phyloP scores from a whole-genome alignment of 2,113 vertebrate species.

The Caretta caretta region DNA sequence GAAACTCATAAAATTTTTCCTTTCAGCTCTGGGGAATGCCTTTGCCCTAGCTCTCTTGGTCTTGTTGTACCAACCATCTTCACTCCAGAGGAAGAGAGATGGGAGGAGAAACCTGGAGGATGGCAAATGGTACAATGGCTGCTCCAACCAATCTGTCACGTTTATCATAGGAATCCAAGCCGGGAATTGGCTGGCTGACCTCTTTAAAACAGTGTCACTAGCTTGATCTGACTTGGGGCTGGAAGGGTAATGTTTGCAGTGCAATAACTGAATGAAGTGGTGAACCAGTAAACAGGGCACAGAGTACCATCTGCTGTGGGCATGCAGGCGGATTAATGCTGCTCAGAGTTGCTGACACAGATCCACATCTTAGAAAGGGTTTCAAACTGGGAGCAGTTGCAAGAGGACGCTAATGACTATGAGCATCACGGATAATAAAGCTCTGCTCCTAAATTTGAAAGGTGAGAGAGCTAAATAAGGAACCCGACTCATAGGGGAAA shows the following conservation, averaged over 20 bases:
- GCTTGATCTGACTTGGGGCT: not conserved
- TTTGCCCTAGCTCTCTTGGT: not conserved
- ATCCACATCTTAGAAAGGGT: not conserved
- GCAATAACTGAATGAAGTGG: not conserved
- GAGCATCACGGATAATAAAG: not conserved
- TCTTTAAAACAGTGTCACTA: not conserved
- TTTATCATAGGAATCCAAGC: not conserved
- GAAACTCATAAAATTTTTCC: not conserved
- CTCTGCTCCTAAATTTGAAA: not conserved
- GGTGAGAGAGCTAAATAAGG: not conserved
- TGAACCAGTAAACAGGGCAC: not conserved
- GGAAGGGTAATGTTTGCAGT: not conserved
- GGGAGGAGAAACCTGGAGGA: not conserved
- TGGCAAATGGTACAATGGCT: not conserved
- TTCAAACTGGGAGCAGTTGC: not conserved
- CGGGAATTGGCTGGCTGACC: not conserved
- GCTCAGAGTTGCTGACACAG: conserved; percentile 31
- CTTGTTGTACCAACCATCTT: not conserved
- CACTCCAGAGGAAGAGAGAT: not conserved
- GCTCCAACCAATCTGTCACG: accelerated
- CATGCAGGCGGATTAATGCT: conserved; percentile 34
- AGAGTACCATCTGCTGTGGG: not conserved
- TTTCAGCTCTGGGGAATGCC: not conserved
- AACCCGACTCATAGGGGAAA: not conserved
- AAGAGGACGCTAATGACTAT: not conserved